Conservation (phyloP, 2,888 invertebrate genomes). For the Drosophila prostipennis region DNA sequence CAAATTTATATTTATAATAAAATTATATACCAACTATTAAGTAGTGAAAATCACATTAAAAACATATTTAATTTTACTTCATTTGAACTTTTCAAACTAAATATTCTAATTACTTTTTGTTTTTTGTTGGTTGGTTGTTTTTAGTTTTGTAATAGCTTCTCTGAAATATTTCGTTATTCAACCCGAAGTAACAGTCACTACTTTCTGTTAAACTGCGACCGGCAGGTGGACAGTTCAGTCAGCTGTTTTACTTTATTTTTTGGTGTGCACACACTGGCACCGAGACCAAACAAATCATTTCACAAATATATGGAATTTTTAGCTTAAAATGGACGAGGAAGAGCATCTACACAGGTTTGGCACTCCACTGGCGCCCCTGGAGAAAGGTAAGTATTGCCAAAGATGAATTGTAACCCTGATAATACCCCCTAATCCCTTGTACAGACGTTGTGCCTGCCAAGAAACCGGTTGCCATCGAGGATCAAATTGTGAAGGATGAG, state of each 20-base stretch:
- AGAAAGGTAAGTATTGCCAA: conserved; percentile 88
- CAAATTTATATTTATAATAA: no score
- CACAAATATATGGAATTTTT: conserved; percentile 5
- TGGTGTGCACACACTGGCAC: conserved; percentile 15
- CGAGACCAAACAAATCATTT: conserved; percentile 9
- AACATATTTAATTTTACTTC: no score
- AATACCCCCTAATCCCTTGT: conserved; percentile 22
- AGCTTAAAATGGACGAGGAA: conserved; percentile 85
- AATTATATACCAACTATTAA: no score
- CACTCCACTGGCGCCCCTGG: conserved; percentile 91
- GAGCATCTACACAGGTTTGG: conserved; percentile 90
- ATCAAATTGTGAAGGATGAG: conserved; percentile 95
- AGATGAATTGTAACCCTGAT: background rate
- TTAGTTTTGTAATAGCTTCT: no score
- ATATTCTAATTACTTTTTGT: no score
- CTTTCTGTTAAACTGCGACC: background rate
- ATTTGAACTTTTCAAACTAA: no score
- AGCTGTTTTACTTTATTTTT: conserved; percentile 1
- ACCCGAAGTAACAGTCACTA: background rate
- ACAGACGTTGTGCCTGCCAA: conserved; percentile 92
- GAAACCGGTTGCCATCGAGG: conserved; percentile 91
- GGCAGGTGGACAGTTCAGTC: background rate
- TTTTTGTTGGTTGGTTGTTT: no score
- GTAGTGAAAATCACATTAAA: no score
- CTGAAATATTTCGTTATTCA: background rate